These are phyloP conservation scores for Epinephelus cyanopodus DNA, from an alignment of 2,113 vertebrate genomes.

Conservation along the genomic window DNA sequence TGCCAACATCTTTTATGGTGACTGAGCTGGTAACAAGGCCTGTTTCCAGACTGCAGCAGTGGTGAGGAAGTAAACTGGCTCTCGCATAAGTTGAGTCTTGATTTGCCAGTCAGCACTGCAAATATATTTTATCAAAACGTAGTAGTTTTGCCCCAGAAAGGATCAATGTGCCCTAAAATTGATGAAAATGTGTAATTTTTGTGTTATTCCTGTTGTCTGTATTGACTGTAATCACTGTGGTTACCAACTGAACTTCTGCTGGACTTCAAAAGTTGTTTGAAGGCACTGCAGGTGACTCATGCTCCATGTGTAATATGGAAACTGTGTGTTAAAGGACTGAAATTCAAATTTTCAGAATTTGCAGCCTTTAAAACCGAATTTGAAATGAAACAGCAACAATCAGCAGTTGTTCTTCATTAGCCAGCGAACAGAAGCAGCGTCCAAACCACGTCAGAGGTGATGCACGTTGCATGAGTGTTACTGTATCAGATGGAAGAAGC, in stretches of 20 bases:
- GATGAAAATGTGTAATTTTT: too few relatives aligned
- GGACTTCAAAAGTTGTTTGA: not conserved
- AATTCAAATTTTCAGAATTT: not conserved
- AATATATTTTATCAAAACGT: not conserved
- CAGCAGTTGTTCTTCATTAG: not conserved
- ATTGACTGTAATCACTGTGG: not conserved
- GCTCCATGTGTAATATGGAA: not conserved
- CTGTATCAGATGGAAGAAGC: conserved; percentile 35
- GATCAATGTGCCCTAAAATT: not conserved
- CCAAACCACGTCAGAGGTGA: conserved; percentile 23
- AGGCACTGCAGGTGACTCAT: conserved; percentile 2
- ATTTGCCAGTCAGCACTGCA: not conserved
- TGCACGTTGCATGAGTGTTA: not conserved
- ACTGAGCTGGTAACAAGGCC: not conserved
- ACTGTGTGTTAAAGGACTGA: not conserved
- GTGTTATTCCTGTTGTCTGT: not conserved
- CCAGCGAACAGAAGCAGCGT: not conserved
- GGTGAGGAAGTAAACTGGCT: not conserved
- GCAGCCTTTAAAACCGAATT: not conserved
- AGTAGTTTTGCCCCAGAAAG: not conserved
- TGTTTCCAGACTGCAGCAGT: not conserved
- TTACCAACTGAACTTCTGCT: not conserved
- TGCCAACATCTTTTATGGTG: too few relatives aligned
- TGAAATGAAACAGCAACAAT: not conserved
- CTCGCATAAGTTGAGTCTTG: not conserved